Conservation (phyloP, 2,888 invertebrate species). For the Cecidostiba fungosa region DNA sequence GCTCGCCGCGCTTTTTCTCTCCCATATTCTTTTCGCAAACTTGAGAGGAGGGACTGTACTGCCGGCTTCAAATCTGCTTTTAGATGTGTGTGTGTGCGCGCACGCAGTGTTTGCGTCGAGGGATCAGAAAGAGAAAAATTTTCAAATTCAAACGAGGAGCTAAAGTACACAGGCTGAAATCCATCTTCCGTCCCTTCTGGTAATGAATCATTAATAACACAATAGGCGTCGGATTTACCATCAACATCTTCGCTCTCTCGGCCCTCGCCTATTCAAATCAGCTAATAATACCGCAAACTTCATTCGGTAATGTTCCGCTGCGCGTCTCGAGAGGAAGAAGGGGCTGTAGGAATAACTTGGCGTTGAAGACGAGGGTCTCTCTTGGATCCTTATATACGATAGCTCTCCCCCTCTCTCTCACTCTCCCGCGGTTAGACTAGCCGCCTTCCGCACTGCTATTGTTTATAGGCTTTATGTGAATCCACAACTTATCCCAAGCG, state of each 20-base stretch:
- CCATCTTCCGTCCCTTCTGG: neutral
- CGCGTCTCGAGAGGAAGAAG: neutral
- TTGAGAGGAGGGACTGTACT: neutral
- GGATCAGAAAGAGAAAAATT: neutral
- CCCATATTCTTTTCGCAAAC: neutral
- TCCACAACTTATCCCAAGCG: neutral
- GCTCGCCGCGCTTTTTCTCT: neutral
- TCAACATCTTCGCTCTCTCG: slow-evolving; percentile 34
- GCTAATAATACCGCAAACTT: slow-evolving; percentile 58
- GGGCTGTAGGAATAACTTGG: slow-evolving; percentile 11
- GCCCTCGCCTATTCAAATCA: slow-evolving; percentile 52
- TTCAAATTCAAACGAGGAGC: neutral
- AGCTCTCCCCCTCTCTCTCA: neutral
- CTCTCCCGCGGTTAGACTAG: neutral
- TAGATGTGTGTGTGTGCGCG: neutral
- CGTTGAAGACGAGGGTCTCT: slow-evolving; percentile 8
- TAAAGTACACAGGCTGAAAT: neutral
- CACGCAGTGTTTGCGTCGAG: neutral
- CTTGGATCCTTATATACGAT: neutral
- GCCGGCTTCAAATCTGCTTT: neutral
- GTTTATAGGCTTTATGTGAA: slow-evolving; percentile 6
- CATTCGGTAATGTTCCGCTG: slow-evolving; percentile 41
- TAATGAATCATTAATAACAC: slow-evolving; percentile 48
- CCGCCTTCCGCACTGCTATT: neutral
- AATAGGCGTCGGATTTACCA: slow-evolving; percentile 51